Base-by-base conservation (phyloP, 1,140 invertebrate species). In the Triops cancriformis region DNA sequence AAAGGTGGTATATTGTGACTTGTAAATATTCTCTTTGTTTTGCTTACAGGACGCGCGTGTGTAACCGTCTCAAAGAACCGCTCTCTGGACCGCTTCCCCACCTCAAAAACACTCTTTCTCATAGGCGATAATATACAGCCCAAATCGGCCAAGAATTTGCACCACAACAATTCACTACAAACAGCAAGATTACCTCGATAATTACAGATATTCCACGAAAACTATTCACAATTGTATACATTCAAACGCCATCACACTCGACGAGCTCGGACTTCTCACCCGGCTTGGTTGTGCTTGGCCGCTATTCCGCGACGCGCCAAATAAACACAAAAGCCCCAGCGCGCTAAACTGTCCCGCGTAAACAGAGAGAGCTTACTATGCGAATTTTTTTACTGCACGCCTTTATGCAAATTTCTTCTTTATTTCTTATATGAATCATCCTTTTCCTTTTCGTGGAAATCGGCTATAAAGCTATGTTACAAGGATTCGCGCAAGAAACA, bases 201-300 rank as follows among this genome's bases (percentile, higher is more conserved):
- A 64, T 64, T 64, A 64, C 51, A 64, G 51, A 64, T 64, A 64
- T 64, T 64, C 51, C 14, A 64, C 51, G 51, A 64, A 64, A 64
- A 64, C 51, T 64, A 64, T 64, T 64, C 51, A 64, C 51, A 64
- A 64, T n/a, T 64, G 51, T 64, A 64, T 64, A 64, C 51, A 64
- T 64, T 64, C 51, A 64, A 64, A 64, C 51, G 51, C 51, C 51
- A 64, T 64, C 51, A 64, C 51, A 18, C 14, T 64, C 51, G 18
- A 23, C 51, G 51, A 64, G 51, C 51, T 23, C n/a, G 6, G 1
- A 64, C 51, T 64, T 64, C 51, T 64, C 51, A 64, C 51, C 51
- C 14, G 51, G 51, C 51, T 64, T 64, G 51, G 23, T n/a, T 64
- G 5, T 64, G 2, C 18, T 23, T 9, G 23, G 23, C 10, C 14